Conservation (phyloP, 1,140 invertebrate species). For the Diachasma alloeum region DNA sequence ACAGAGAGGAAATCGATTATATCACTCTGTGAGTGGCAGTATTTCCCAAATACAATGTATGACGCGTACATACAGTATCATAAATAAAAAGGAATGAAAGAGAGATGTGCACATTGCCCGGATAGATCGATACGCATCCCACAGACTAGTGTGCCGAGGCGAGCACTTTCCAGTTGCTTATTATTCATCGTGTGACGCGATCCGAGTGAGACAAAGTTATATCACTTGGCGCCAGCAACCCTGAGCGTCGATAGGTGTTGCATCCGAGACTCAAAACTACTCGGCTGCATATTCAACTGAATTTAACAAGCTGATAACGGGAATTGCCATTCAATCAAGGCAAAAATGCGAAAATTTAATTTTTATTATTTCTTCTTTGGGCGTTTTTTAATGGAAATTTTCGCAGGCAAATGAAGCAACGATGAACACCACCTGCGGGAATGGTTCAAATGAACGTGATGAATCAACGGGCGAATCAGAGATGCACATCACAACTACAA, state of each 20-base stretch:
- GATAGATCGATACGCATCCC: conserved; percentile 15
- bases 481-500: background rate
- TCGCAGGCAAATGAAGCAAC: background rate
- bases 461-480: background rate
- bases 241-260: background rate
- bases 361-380: background rate
- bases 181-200: conserved; percentile 19
- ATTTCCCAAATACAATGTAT: background rate
- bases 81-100: background rate
- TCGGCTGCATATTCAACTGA: background rate
- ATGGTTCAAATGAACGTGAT: background rate
- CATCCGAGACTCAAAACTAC: background rate
- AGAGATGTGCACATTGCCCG: background rate
- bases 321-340: background rate
- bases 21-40: background rate
- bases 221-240: background rate
- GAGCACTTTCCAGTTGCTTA: conserved; percentile 22
- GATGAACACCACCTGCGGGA: background rate
- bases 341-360: no score
- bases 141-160: background rate
- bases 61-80: background rate
- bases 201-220: conserved; percentile 14
- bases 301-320: background rate
- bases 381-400: background rate
- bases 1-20: background rate